These are phyloP conservation scores for Crossaster papposus DNA, from an alignment of 53 echinoderm and acorn worm genomes.

Conservation along the genomic window DNA sequence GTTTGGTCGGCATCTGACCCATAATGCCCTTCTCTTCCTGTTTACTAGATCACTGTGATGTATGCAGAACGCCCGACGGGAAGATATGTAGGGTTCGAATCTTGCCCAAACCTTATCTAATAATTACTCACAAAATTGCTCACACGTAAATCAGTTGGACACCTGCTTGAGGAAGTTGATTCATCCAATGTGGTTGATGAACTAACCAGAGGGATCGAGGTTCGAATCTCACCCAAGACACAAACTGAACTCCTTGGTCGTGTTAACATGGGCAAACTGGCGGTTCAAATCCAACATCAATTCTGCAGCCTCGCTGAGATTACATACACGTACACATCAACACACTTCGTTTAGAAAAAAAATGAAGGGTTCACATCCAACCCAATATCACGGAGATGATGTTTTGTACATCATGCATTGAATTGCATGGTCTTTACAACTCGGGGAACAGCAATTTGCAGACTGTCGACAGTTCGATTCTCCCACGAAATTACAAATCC, in stretches of 20 bases:
- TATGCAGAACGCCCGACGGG: background rate
- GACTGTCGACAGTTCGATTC: background rate
- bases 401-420: background rate
- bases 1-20: constrained; percentile 33
- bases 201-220: too few species aligned
- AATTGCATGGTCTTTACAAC: background rate
- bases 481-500: background rate
- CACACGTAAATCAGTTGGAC: background rate
- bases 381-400: background rate
- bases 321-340: too few species aligned
- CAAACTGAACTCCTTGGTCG: too few species aligned
- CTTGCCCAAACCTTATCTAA: background rate
- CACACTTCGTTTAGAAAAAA: too few species aligned
- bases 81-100: background rate
- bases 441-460: background rate
- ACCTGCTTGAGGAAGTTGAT: background rate
- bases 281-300: constrained; percentile 12
- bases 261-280: background rate
- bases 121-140: background rate
- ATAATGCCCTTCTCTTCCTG: background rate
- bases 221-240: too few species aligned
- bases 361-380: background rate
- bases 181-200: too few species aligned
- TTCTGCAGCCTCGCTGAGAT: background rate
- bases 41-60: background rate